Conservation (phyloP, 2,113 vertebrate genomes). For the Eurystomus gularis region DNA sequence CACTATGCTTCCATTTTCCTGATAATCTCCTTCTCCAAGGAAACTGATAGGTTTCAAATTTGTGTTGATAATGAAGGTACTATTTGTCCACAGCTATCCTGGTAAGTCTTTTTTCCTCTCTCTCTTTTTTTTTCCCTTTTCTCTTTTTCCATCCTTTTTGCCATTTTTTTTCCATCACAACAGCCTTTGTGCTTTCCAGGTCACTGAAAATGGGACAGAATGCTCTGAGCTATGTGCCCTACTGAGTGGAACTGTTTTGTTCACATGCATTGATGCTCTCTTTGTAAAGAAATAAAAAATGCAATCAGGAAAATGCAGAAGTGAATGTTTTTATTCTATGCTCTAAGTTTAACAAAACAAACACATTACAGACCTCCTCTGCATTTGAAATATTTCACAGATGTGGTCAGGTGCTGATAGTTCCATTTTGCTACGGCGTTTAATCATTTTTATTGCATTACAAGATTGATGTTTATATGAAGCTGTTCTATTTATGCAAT, state of each 20-base stretch:
- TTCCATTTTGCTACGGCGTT: neutral
- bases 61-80: conserved; percentile 31
- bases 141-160: neutral
- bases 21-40: conserved; percentile 43
- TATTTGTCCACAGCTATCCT: conserved; percentile 6
- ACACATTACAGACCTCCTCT: neutral
- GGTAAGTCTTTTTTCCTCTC: neutral
- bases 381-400: conserved; percentile 14
- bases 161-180: neutral
- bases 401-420: conserved; percentile 10
- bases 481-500: neutral
- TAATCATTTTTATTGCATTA: neutral
- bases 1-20: neutral
- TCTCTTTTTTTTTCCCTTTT: neutral
- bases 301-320: conserved; percentile 29
- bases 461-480: neutral
- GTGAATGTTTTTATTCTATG: neutral
- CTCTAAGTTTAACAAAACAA: conserved; percentile 38
- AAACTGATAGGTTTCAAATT: conserved; percentile 56
- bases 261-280: conserved; percentile 30
- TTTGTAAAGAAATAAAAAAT: conserved; percentile 29
- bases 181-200: conserved; percentile 58
- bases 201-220: conserved; percentile 69
- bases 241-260: conserved; percentile 59
- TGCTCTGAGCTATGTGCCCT: conserved; percentile 57